Conservation (phyloP, 2,797 vertebrate species). For the Anabacerthia variegaticeps region DNA sequence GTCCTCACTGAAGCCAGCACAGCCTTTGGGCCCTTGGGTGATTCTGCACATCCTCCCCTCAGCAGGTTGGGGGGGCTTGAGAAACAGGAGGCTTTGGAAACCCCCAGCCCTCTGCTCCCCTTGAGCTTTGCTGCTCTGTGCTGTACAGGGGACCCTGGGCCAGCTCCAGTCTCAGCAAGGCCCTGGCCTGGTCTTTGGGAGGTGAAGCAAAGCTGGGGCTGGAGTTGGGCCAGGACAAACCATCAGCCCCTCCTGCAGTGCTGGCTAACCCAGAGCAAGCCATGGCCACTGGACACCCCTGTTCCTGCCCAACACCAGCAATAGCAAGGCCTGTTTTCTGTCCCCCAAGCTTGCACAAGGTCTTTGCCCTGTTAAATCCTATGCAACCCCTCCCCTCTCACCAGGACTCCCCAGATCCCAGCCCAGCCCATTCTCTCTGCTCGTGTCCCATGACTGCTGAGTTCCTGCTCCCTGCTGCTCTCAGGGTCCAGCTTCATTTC, state of each 20-base stretch:
- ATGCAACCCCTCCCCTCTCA: slow-evolving; percentile 26
- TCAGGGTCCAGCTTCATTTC: not conserved
- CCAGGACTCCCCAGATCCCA: not conserved
- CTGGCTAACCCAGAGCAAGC: not conserved
- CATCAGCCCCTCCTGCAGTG: not conserved
- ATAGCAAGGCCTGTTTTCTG: not conserved
- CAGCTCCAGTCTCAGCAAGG: not conserved
- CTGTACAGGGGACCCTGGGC: not conserved
- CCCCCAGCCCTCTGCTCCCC: not conserved
- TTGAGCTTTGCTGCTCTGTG: not conserved
- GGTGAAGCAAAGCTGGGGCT: not conserved
- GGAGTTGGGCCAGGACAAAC: not conserved
- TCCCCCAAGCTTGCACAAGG: slow-evolving; percentile 28
- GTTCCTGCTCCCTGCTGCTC: not conserved
- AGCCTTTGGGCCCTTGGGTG: not conserved
- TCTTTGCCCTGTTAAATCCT: slow-evolving; percentile 46
- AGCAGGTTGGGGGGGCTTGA: accelerated
- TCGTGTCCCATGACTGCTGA: not conserved
- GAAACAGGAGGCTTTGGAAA: not conserved
- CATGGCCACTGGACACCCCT: not conserved
- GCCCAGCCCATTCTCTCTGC: not conserved
- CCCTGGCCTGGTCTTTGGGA: not conserved
- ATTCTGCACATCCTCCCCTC: not conserved
- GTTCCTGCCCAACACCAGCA: not conserved
- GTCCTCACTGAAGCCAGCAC: not conserved